A percentile compares a stretch with the other conserved stretches of the same genome.
Evolutionary conservation across 2,888 invertebrate species (phyloP).

Genomic region (Elegia similella): DNA sequence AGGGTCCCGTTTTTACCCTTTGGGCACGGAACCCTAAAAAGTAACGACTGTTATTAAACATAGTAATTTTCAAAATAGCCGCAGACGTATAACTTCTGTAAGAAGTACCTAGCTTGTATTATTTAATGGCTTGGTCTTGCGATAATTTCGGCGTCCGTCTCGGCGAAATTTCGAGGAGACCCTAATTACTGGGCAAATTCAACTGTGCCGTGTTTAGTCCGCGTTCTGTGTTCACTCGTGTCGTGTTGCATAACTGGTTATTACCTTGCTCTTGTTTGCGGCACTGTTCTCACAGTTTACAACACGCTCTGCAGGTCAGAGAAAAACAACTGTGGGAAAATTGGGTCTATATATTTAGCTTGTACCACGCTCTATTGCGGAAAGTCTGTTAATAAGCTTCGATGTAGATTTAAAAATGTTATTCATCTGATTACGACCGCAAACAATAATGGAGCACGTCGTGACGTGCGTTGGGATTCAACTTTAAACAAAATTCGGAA

Average conservation of each 20-base stretch:
- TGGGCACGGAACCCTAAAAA: no score
- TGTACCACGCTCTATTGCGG: conserved; percentile 1
- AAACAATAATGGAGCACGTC: conserved; percentile 27
- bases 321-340: conserved; percentile 65
- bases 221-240: conserved; percentile 37
- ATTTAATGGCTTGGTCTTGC: neutral
- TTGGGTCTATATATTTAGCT: conserved; percentile 37
- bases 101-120: neutral
- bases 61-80: neutral
- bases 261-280: conserved; percentile 61
- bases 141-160: conserved; percentile 2
- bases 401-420: conserved; percentile 13
- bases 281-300: conserved; percentile 59
- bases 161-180: conserved; percentile 43
- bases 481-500: conserved; percentile 43
- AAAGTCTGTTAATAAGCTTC: conserved; percentile 4
- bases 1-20: no score
- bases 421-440: conserved; percentile 10
- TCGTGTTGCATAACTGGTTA: conserved; percentile 59
- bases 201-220: conserved; percentile 41
- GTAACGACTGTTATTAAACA: neutral
- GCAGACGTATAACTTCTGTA: neutral
- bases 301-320: conserved; percentile 42
- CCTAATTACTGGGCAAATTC: conserved; percentile 61
- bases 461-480: conserved; percentile 42